Evolutionary conservation across 2,113 vertebrate species (phyloP).

Genomic region (Ibidorhyncha struthersii): DNA sequence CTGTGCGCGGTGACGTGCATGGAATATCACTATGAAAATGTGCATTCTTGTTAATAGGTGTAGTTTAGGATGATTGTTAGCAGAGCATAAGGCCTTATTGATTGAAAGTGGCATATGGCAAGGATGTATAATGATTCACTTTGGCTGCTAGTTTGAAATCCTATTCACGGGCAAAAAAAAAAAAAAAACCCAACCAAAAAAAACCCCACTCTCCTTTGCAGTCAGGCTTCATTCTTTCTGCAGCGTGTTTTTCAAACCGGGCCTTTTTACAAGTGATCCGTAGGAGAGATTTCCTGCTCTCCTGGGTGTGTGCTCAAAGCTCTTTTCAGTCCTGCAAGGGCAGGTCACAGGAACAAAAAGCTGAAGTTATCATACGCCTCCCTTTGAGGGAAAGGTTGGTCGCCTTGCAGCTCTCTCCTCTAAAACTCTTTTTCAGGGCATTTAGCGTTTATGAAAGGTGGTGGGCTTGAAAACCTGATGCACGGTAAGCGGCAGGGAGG

Average conservation of each 20-base stretch:
- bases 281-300: conserved; percentile 60
- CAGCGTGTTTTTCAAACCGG: conserved; percentile 30
- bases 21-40: conserved; percentile 57
- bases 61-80: conserved; percentile 68
- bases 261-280: conserved; percentile 29
- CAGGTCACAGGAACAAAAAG: conserved; percentile 63
- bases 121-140: conserved; percentile 68
- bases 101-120: conserved; percentile 73
- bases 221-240: conserved; percentile 56
- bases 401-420: not conserved
- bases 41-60: conserved; percentile 67
- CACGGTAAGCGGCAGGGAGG: not conserved
- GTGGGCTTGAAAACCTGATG: not conserved
- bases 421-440: not conserved
- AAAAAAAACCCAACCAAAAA: not conserved
- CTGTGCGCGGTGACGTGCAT: not conserved
- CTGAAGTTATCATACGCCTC: conserved; percentile 23
- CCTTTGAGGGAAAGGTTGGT: not conserved
- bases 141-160: conserved; percentile 66
- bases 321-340: conserved; percentile 56
- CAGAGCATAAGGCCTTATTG: conserved; percentile 71
- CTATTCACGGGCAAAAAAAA: not conserved
- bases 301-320: conserved; percentile 58
- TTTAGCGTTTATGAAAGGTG: not conserved
- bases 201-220: conserved; percentile 14